A percentile compares a stretch with the other conserved stretches of the same genome.
phyloP scores from a whole-genome alignment of 2,797 vertebrate genomes.

The Phaenicophaeus curvirostris region DNA sequence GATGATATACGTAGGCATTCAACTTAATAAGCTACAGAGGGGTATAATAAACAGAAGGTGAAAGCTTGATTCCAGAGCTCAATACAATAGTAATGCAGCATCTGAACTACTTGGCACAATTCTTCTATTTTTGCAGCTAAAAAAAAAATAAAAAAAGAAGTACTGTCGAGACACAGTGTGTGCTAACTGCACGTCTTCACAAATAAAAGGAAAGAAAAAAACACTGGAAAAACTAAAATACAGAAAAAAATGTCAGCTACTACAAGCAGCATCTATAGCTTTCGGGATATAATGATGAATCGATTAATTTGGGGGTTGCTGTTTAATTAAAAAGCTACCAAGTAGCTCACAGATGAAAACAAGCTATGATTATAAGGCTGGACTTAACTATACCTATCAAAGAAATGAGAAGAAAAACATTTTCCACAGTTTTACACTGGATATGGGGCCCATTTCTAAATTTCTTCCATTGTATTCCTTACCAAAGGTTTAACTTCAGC shows the following conservation, averaged over 20 bases:
- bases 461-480: not conserved
- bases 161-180: not conserved
- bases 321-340: not conserved
- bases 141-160: not conserved
- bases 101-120: not conserved
- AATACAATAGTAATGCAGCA: not conserved
- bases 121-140: not conserved
- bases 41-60: not conserved
- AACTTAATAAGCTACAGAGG: not conserved
- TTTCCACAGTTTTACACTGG: not conserved
- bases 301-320: not conserved
- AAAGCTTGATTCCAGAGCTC: not conserved
- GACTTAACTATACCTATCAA: not conserved
- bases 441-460: not conserved
- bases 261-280: not conserved
- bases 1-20: not conserved
- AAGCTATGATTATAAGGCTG: not conserved
- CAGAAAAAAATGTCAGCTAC: not conserved
- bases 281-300: not conserved
- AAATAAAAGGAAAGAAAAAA: not conserved
- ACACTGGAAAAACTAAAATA: not conserved
- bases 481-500: not conserved
- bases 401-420: not conserved
- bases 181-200: not conserved
- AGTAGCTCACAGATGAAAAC: not conserved